Percentiles rank a stretch among this genome's conserved stretches.
Evolutionary conservation across 2,113 vertebrate genomes (phyloP).

Genomic region (Bos indicus): DNA sequence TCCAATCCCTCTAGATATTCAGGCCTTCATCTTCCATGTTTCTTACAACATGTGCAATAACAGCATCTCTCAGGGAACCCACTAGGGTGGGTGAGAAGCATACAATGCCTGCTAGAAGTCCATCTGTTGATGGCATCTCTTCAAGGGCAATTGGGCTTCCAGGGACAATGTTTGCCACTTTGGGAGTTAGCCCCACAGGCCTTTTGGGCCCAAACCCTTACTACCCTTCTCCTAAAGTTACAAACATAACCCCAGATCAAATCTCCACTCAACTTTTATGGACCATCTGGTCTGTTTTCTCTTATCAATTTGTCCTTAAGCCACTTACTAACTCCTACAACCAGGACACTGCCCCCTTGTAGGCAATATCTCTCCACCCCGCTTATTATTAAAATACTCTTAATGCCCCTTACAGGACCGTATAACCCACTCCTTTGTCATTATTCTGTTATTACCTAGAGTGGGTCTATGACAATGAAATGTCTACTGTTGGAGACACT

Average conservation of each 20-base stretch:
- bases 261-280: neutral
- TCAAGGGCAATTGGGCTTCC: neutral
- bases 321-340: neutral
- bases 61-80: neutral
- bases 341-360: neutral
- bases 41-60: neutral
- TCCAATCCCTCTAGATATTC: neutral
- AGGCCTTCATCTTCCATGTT: neutral
- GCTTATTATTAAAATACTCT: neutral
- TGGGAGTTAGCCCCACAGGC: neutral
- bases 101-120: neutral
- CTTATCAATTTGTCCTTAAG: neutral
- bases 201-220: neutral
- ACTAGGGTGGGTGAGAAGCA: neutral
- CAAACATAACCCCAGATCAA: neutral
- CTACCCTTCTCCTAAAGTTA: neutral
- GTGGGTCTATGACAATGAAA: neutral
- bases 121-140: neutral
- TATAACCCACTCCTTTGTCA: neutral
- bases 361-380: neutral
- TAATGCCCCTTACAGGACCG: neutral
- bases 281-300: neutral
- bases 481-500: neutral
- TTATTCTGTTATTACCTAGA: neutral
- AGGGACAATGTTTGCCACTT: neutral